Percentiles rank a stretch among this genome's conserved stretches.
These are phyloP conservation scores for Labeo rohita DNA, from an alignment of 2,113 vertebrate species.

Conservation along the genomic window DNA sequence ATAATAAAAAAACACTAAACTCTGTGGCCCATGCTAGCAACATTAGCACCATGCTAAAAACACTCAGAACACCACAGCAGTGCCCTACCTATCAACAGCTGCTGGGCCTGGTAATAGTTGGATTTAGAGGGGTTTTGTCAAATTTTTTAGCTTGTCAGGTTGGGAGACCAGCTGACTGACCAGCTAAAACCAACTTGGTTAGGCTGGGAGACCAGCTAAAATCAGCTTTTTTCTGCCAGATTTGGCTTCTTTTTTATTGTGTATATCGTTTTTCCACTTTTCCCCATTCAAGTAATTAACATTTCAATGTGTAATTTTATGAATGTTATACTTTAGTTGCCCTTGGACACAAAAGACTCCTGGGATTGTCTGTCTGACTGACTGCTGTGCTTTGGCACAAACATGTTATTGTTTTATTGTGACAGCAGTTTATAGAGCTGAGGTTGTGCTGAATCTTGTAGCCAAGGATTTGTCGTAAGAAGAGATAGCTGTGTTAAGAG, in stretches of 20 bases:
- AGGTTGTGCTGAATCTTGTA: neutral
- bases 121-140: too few species aligned
- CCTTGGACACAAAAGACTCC: neutral
- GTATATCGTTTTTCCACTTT: neutral
- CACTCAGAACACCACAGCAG: neutral
- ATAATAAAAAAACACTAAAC: too few species aligned
- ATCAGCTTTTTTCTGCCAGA: neutral
- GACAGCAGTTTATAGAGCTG: neutral
- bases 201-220: too few species aligned
- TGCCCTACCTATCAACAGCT: neutral
- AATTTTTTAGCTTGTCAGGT: too few species aligned
- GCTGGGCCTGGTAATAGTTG: too few species aligned
- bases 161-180: too few species aligned
- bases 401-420: neutral
- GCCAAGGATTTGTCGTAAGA: neutral
- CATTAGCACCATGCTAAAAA: neutral
- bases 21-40: too few species aligned
- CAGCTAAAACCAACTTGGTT: too few species aligned
- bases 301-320: neutral
- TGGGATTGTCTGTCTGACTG: constrained; percentile 15
- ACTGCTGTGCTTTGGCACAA: neutral
- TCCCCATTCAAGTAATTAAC: neutral
- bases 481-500: constrained; percentile 14
- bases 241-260: neutral
- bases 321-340: neutral